A percentile compares a stretch with the other conserved stretches of the same genome.
phyloP scores from a whole-genome alignment of 2,113 vertebrate species.

The Dolichallabes microphthalmus region DNA sequence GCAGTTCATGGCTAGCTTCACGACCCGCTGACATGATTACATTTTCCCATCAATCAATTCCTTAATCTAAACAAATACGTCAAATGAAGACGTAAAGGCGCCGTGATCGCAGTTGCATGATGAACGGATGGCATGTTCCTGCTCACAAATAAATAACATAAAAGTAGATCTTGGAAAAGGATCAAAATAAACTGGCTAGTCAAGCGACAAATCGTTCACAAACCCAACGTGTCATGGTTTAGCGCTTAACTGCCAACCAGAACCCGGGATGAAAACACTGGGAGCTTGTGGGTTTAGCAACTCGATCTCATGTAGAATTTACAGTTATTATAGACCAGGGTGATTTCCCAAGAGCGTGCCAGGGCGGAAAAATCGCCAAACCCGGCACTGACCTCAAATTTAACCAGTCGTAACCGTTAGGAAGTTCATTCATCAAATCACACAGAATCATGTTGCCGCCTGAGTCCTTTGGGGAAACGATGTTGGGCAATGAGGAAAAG shows the following conservation, averaged over 20 bases:
- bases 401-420: slow-evolving; percentile 13
- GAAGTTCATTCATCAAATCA: slow-evolving; percentile 1
- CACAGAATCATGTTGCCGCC: background rate
- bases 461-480: background rate
- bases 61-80: slow-evolving; percentile 17
- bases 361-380: background rate
- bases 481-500: background rate
- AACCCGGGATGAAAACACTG: background rate
- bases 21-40: slow-evolving; percentile 23
- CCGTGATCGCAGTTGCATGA: background rate
- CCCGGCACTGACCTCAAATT: background rate
- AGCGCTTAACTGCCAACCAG: background rate
- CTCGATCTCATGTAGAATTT: slow-evolving; percentile 9
- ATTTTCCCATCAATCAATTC: slow-evolving; percentile 35
- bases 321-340: background rate
- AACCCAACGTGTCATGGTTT: slow-evolving; percentile 43
- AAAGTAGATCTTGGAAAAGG: background rate
- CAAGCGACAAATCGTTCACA: background rate
- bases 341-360: slow-evolving; percentile 1
- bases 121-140: background rate
- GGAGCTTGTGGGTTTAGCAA: slow-evolving; percentile 3
- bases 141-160: background rate
- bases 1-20: slow-evolving; percentile 1
- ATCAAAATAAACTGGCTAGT: background rate
- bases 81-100: background rate